These are phyloP conservation scores for Cherax destructor DNA, from an alignment of 1,140 invertebrate genomes.

Conservation along the genomic window DNA sequence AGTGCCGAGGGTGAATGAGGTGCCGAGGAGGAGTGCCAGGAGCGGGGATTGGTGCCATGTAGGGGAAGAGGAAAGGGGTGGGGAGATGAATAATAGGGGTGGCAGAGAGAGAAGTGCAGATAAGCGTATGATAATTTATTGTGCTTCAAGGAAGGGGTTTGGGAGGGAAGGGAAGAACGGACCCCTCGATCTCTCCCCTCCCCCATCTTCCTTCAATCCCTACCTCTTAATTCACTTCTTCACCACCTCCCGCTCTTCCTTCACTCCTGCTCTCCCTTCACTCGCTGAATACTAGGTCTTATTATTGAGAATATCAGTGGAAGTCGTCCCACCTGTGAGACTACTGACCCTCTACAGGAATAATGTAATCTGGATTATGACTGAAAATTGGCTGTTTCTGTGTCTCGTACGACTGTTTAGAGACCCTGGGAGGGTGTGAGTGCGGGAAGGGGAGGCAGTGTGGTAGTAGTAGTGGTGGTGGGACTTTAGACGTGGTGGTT, in stretches of 20 bases:
- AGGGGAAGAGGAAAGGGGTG: not conserved
- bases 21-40: not conserved
- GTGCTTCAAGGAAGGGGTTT: constrained; percentile 23
- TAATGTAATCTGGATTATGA: constrained; percentile 2
- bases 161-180: not conserved
- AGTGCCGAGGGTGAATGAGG: too few relatives aligned
- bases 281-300: too few relatives aligned
- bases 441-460: not conserved
- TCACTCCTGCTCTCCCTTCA: not conserved
- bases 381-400: not conserved
- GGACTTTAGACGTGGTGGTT: too few relatives aligned
- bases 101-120: not conserved
- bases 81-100: not conserved
- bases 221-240: constrained; percentile 4
- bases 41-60: too few relatives aligned
- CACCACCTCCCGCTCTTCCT: not conserved
- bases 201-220: too few relatives aligned
- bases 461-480: not conserved
- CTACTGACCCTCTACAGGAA: not conserved
- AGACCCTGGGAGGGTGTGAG: not conserved
- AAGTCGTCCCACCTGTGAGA: not conserved
- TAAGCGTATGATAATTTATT: constrained; percentile 39
- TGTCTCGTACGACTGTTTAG: not conserved
- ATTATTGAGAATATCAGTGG: too few relatives aligned
- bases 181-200: too few relatives aligned